These are phyloP conservation scores for Melanaphis sacchari DNA, from an alignment of 1,140 invertebrate species.

Conservation along the genomic window DNA sequence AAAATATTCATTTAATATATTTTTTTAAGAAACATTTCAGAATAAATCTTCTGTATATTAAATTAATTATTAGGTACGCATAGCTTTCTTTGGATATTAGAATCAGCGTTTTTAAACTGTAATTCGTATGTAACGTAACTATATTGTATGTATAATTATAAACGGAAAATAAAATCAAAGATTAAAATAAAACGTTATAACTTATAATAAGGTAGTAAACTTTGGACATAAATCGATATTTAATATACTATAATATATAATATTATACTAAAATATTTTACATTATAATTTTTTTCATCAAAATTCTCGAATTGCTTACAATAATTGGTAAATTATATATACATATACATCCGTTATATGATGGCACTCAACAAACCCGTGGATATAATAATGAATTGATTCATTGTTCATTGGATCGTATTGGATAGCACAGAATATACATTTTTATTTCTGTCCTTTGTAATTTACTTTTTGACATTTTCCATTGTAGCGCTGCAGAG, in stretches of 20 bases:
- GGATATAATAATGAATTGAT: neutral
- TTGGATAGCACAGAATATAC: neutral
- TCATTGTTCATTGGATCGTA: neutral
- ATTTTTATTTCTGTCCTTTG: neutral
- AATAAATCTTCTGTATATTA: no score
- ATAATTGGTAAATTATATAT: neutral
- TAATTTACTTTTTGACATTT: slow-evolving; percentile 35
- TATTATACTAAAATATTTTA: neutral
- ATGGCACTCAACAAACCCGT: neutral
- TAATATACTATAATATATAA: neutral
- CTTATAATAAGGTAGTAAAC: no score
- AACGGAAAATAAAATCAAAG: neutral
- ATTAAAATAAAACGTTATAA: neutral
- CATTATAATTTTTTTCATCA: neutral
- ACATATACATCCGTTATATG: neutral
- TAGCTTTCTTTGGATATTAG: no score
- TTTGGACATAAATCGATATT: no score
- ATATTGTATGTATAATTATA: no score
- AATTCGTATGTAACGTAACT: no score
- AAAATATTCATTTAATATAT: no score
- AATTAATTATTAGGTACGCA: no score
- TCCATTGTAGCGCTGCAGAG: neutral
- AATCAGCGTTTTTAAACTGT: no score
- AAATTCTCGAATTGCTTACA: neutral
- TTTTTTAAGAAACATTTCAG: no score